Conservation (phyloP, 2,797 vertebrate genomes). For the Calcarius lapponicus region DNA sequence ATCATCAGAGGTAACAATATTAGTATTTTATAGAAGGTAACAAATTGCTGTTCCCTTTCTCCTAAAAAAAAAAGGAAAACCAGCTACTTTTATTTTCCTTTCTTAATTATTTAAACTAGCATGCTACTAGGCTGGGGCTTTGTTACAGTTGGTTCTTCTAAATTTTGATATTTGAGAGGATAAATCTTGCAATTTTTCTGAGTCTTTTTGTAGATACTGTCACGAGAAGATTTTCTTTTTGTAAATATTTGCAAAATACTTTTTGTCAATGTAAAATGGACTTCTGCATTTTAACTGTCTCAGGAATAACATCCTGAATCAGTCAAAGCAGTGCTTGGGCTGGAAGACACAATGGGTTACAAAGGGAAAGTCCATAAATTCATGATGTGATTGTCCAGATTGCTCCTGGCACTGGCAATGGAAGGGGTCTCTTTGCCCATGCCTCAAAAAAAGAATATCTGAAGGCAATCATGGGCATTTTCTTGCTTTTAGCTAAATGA, state of each 20-base stretch:
- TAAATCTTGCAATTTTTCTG: not conserved
- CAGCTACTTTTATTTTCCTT: not conserved
- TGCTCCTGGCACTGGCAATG: not conserved
- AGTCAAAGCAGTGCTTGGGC: not conserved
- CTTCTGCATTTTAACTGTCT: not conserved
- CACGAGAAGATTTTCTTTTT: not conserved
- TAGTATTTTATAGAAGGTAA: not conserved
- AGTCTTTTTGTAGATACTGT: not conserved
- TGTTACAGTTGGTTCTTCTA: not conserved
- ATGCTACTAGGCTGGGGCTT: not conserved
- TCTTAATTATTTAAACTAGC: not conserved
- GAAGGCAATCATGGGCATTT: not conserved
- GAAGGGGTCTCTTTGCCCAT: not conserved
- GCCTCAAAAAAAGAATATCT: not conserved
- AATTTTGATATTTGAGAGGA: not conserved
- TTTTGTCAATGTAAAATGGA: not conserved
- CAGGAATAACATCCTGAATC: not conserved
- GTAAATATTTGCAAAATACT: not conserved
- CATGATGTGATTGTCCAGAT: not conserved
- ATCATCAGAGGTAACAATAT: not conserved
- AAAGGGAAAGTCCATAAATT: not conserved
- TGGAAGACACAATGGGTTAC: accelerated
- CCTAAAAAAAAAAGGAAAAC: not conserved
- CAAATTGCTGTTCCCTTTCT: accelerated
- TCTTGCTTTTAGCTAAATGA: not conserved